Conservation (phyloP, 2,888 invertebrate genomes). For the Troides helena region DNA sequence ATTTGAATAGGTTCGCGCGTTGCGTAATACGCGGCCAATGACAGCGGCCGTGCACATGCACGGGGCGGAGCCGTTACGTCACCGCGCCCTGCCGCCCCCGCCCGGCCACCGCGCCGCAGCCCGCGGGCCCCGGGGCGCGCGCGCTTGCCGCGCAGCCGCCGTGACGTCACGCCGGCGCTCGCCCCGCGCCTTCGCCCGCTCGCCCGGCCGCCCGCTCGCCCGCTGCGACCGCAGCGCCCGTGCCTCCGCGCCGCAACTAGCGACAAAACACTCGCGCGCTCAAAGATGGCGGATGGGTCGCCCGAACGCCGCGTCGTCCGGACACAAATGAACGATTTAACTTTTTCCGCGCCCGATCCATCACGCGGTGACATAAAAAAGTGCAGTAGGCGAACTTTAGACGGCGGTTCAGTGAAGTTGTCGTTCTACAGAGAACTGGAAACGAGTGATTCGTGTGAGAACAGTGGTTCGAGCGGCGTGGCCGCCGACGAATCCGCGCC, state of each 20-base stretch:
- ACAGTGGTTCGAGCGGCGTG: constrained; percentile 77
- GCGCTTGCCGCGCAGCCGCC: constrained; percentile 71
- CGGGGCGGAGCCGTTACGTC: constrained; percentile 79
- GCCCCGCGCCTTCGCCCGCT: constrained; percentile 40
- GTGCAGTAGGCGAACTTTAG: constrained; percentile 72
- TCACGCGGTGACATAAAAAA: constrained; percentile 78
- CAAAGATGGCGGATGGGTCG: constrained; percentile 92
- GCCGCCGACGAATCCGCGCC: constrained; percentile 59
- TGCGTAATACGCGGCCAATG: constrained; percentile 79
- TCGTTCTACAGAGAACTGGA: constrained; percentile 74
- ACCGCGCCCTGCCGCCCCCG: constrained; percentile 65
- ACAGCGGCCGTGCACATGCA: constrained; percentile 75
- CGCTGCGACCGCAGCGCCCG: constrained; percentile 61
- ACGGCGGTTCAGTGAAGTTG: constrained; percentile 67
- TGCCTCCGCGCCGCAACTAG: constrained; percentile 60
- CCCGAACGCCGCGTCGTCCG: constrained; percentile 82
- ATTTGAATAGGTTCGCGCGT: constrained; percentile 71
- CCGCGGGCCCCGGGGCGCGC: constrained; percentile 45
- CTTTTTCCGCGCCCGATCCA: constrained; percentile 76
- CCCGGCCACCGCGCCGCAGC: constrained; percentile 48
- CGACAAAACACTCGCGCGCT: constrained; percentile 83
- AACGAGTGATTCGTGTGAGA: constrained; percentile 77
- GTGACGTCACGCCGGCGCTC: constrained; percentile 67
- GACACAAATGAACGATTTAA: constrained; percentile 79
- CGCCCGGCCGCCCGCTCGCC: constrained; percentile 50